A percentile compares a stretch with the other conserved stretches of the same genome.
Conservation (phyloP, 2,888 invertebrate species). For the Drosophila leonis region DNA sequence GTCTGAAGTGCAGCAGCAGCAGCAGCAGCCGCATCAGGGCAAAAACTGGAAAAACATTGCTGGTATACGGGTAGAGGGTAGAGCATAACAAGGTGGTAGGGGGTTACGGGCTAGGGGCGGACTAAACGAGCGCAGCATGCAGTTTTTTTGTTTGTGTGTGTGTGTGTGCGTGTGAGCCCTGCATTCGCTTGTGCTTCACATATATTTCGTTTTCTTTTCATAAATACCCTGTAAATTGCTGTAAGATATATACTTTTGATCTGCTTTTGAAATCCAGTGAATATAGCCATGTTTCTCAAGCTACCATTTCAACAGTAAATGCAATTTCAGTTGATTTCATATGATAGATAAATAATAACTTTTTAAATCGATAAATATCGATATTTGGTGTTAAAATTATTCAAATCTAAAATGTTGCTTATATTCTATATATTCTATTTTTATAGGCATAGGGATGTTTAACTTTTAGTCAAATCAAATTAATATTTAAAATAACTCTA, state of each 20-base stretch:
- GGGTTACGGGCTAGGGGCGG: neutral
- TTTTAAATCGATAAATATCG: neutral
- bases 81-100: neutral
- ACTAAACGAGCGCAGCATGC: constrained; percentile 67
- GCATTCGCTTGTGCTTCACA: constrained; percentile 52
- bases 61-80: constrained; percentile 2
- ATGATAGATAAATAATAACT: neutral
- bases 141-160: constrained; percentile 50
- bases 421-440: too few relatives aligned
- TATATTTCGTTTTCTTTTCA: constrained; percentile 25
- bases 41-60: constrained; percentile 56
- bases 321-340: neutral
- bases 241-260: too few relatives aligned
- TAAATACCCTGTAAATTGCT: neutral
- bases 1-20: constrained; percentile 74
- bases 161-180: constrained; percentile 31
- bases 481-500: neutral
- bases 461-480: too few relatives aligned
- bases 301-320: neutral
- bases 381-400: neutral
- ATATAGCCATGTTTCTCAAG: neutral
- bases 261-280: neutral
- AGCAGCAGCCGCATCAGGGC: constrained; percentile 50
- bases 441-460: too few relatives aligned
- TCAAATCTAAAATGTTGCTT: too few relatives aligned